A percentile compares a stretch with the other conserved stretches of the same genome.
phyloP scores from a whole-genome alignment of 2,113 vertebrate species.

The Pluvianellus socialis region DNA sequence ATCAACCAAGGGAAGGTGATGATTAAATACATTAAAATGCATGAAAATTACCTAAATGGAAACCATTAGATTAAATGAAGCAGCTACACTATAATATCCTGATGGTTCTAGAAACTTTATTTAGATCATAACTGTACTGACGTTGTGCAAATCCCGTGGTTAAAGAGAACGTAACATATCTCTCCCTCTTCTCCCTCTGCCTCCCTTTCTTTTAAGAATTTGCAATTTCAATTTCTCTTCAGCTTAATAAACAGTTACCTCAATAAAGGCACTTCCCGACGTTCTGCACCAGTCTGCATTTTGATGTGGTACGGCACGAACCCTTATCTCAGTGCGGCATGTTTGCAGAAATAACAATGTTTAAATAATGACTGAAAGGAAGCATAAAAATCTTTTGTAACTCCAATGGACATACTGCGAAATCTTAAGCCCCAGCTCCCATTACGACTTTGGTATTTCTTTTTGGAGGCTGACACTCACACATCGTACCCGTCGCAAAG shows the following conservation, averaged over 20 bases:
- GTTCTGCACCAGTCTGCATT: slow-evolving; percentile 70
- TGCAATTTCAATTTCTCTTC: slow-evolving; percentile 66
- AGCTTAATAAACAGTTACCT: slow-evolving; percentile 76
- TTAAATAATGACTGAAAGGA: slow-evolving; percentile 78
- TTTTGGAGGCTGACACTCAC: slow-evolving; percentile 55
- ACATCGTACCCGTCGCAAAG: slow-evolving; percentile 16
- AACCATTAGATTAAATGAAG: slow-evolving; percentile 78
- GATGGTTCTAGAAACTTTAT: slow-evolving; percentile 69
- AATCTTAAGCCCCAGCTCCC: slow-evolving; percentile 62
- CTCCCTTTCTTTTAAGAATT: slow-evolving; percentile 19
- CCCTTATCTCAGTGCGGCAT: slow-evolving; percentile 80
- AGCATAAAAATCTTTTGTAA: slow-evolving; percentile 74
- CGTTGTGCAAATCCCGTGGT: slow-evolving; percentile 73
- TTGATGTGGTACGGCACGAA: slow-evolving; percentile 70
- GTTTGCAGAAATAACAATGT: slow-evolving; percentile 80
- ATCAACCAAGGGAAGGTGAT: slow-evolving; percentile 74
- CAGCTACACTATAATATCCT: slow-evolving; percentile 68
- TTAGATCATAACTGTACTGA: slow-evolving; percentile 69
- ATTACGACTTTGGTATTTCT: slow-evolving; percentile 55
- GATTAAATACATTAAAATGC: slow-evolving; percentile 80
- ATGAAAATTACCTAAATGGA: slow-evolving; percentile 78
- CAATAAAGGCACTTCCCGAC: slow-evolving; percentile 50
- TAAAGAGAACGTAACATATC: slow-evolving; percentile 61
- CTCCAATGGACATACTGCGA: slow-evolving; percentile 68
- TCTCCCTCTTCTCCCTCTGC: not conserved